These are phyloP conservation scores for Lepidurus arcticus DNA, from an alignment of 1,140 invertebrate genomes.

Conservation along the genomic window DNA sequence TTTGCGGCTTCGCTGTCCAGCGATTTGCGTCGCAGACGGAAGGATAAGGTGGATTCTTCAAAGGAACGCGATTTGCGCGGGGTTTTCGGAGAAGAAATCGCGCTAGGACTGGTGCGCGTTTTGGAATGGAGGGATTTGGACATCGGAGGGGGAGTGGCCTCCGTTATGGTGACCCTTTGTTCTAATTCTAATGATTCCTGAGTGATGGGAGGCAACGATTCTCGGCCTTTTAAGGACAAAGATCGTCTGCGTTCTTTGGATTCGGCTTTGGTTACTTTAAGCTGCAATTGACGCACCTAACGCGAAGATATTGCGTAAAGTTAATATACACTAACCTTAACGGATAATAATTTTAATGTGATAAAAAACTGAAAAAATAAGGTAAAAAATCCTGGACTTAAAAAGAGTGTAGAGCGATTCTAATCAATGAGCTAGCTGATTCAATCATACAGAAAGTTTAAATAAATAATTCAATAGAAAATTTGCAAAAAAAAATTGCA, in stretches of 20 bases:
- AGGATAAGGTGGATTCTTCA: conserved; percentile 40
- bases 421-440: too few relatives aligned
- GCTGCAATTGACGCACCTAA: conserved; percentile 57
- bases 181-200: conserved; percentile 58
- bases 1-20: conserved; percentile 67
- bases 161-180: conserved; percentile 62
- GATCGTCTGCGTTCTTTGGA: conserved; percentile 69
- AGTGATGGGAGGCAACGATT: conserved; percentile 52
- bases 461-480: conserved; percentile 8
- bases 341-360: too few relatives aligned
- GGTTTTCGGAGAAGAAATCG: not conserved
- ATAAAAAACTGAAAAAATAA: too few relatives aligned
- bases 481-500: too few relatives aligned
- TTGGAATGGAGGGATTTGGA: not conserved
- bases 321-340: not conserved
- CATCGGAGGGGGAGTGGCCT: conserved; percentile 41
- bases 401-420: too few relatives aligned
- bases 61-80: conserved; percentile 38
- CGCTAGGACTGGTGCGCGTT: not conserved
- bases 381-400: too few relatives aligned
- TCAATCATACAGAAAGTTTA: too few relatives aligned
- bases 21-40: conserved; percentile 57
- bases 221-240: conserved; percentile 65
- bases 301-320: conserved; percentile 31
- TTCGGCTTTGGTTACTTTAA: conserved; percentile 70